Base-by-base conservation (phyloP, 1,140 invertebrate genomes). In the Rhopalosiphum padi region DNA sequence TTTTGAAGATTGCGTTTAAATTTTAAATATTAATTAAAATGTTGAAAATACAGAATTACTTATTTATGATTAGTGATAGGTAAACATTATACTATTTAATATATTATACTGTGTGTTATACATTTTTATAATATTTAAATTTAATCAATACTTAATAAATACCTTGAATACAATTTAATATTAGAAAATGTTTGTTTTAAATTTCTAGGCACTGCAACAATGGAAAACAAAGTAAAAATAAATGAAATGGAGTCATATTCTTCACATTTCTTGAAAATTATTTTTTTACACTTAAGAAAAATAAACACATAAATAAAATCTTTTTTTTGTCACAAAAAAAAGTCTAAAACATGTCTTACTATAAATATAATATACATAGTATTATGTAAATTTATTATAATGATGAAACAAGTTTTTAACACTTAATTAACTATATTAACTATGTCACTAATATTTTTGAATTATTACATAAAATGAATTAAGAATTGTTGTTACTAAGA, bases 181-280 rank as follows among this genome's bases (percentile, higher is more conserved):
- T 51, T 83, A 30, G 2, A 91, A 82, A 91, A 83, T 91, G 68
- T 91, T 91, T 91, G 68, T 91, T 91, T 51, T 91, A 68, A 30
- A 91, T 91, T 91, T 91, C 68, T 91, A 91, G 90, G 90, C 90
- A 91, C 30, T 83, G 90, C 60, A 91, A 91, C 68, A 83, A 91
- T 83, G 68, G 90, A 35, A 91, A 91, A 82, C 90, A 91, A 82
- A 91, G n/a, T 90, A 90, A 90, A 90, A 90, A 90, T 90, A 68
- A 90, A 68, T 90, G 53, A 68, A 90, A 68, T 68, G 89, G 89
- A 90, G 37, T 90, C 53, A 0, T 43, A 22, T 60, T 90, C 37
- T 68, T 90, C 53, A n/a, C 6, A n/a, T 90, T 90, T 60, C 6
- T 90, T 23, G n/a, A 53, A 89, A n/a, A 55, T 41, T 89, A 35